phyloP scores from a whole-genome alignment of 2,888 invertebrate species.

The Hyposoter dolosus region DNA sequence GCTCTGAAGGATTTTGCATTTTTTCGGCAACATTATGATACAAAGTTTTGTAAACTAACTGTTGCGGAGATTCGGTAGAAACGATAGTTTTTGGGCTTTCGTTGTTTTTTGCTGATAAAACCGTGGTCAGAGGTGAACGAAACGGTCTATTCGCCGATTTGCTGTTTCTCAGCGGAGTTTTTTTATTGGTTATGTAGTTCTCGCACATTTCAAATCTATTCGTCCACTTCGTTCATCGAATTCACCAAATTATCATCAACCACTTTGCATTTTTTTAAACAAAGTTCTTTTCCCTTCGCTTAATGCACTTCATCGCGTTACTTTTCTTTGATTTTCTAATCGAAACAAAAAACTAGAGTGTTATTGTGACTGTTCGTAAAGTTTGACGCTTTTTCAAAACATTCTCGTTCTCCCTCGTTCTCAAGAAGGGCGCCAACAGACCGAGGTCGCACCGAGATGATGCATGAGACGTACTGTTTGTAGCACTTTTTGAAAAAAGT shows the following conservation, averaged over 20 bases:
- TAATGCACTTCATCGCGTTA: neutral
- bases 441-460: too few relatives aligned
- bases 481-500: too few relatives aligned
- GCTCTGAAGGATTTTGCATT: too few relatives aligned
- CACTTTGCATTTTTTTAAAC: neutral
- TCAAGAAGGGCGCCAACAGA: too few relatives aligned
- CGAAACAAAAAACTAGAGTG: neutral
- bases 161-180: constrained; percentile 74
- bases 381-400: too few relatives aligned
- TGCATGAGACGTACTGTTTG: too few relatives aligned
- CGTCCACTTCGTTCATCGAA: neutral
- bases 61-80: constrained; percentile 47
- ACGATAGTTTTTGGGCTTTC: constrained; percentile 46
- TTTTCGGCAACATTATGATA: neutral
- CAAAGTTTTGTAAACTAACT: constrained; percentile 25
- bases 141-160: constrained; percentile 76
- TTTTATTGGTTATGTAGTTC: constrained; percentile 64
- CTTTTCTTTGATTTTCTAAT: neutral
- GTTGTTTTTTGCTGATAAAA: constrained; percentile 54
- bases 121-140: constrained; percentile 74
- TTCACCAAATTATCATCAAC: neutral
- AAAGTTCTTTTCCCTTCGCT: neutral
- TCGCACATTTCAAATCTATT: constrained; percentile 49
- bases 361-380: too few relatives aligned
- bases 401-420: too few relatives aligned